Conservation (phyloP, 2,113 vertebrate species). For the Malaclemys terrapin region DNA sequence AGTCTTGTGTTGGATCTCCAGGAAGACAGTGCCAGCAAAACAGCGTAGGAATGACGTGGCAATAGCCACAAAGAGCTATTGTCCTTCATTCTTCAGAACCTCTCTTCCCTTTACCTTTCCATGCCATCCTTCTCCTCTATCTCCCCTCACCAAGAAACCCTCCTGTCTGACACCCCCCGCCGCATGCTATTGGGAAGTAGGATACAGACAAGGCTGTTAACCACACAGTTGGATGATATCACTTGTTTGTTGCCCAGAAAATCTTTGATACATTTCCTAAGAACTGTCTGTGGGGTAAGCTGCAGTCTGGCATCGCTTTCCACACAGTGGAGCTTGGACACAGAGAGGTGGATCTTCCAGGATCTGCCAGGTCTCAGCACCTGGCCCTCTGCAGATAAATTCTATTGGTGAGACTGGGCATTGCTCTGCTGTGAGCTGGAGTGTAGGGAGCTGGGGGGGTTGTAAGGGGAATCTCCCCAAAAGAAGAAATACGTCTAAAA, state of each 20-base stretch:
- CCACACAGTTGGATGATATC: not conserved
- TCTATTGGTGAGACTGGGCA: not conserved
- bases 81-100: not conserved
- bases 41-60: not conserved
- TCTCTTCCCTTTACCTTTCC: not conserved
- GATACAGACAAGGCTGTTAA: not conserved
- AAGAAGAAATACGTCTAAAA: not conserved
- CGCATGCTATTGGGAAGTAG: not conserved
- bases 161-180: not conserved
- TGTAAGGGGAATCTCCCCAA: not conserved
- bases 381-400: not conserved
- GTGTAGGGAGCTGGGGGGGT: fast-evolving
- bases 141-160: not conserved
- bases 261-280: constrained; percentile 11
- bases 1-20: not conserved
- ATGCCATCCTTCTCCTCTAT: not conserved
- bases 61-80: not conserved
- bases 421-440: not conserved
- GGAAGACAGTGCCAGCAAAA: not conserved
- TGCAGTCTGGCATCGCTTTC: not conserved
- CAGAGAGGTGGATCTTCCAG: not conserved
- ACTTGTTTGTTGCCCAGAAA: constrained; percentile 6
- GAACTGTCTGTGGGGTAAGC: not conserved
- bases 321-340: fast-evolving
- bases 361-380: not conserved